These are phyloP conservation scores for Drosophila paranaensis DNA, from an alignment of 2,888 invertebrate genomes.

Conservation along the genomic window DNA sequence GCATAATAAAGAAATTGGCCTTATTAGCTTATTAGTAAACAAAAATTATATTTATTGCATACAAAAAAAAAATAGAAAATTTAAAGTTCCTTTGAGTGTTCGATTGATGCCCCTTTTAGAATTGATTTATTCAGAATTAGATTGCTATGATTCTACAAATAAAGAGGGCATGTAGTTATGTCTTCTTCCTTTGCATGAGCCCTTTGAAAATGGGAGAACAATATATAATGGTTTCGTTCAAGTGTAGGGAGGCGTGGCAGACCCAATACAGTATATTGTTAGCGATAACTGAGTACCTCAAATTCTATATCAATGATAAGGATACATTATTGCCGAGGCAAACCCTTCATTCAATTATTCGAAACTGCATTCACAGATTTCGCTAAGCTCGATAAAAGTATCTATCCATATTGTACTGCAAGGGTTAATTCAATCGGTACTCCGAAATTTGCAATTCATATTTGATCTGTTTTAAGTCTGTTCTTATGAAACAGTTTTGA, in stretches of 20 bases:
- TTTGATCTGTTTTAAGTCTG: constrained; percentile 9
- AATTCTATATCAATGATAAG: too few species aligned
- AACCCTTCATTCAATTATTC: background rate
- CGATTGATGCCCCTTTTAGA: background rate
- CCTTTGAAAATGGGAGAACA: too few species aligned
- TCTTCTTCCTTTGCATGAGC: too few species aligned
- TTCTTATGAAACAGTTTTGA: constrained; percentile 31
- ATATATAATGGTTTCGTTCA: too few species aligned
- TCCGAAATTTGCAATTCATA: background rate
- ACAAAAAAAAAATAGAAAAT: too few species aligned
- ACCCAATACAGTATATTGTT: background rate
- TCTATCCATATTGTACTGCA: background rate
- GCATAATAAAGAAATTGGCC: too few species aligned
- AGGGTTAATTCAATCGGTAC: constrained; percentile 7
- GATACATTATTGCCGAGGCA: too few species aligned
- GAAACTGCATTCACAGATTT: background rate
- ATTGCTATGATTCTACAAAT: too few species aligned
- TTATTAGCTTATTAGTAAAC: too few species aligned
- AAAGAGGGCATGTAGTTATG: too few species aligned
- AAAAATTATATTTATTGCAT: too few species aligned
- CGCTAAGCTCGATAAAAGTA: background rate
- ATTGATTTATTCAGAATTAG: too few species aligned
- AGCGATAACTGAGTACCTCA: background rate
- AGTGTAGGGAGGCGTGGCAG: background rate
- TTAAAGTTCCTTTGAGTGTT: background rate